Percentiles rank a stretch among this genome's conserved stretches.
These are phyloP conservation scores for Coenonympha arcania DNA, from an alignment of 2,888 invertebrate genomes.

Conservation along the genomic window DNA sequence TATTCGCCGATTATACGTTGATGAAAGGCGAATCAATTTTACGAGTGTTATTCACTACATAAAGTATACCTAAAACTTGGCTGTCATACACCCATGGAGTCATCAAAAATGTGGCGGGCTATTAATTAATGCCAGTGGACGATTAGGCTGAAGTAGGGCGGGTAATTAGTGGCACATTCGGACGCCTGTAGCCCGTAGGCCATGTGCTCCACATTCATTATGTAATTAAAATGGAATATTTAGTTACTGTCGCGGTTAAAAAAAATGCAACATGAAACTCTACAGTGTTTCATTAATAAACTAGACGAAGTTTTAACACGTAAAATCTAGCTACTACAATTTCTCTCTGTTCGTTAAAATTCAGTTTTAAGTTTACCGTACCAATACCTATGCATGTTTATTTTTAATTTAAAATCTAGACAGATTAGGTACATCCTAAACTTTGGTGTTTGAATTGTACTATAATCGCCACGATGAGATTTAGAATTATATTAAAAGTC, in stretches of 20 bases:
- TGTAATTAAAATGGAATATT: constrained; percentile 41
- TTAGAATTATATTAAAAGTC: too few species aligned
- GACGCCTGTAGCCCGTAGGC: constrained; percentile 32
- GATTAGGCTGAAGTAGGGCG: constrained; percentile 56
- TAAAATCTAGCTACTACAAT: too few species aligned
- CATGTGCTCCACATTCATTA: constrained; percentile 39
- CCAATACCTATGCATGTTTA: too few species aligned
- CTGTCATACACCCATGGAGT: constrained; percentile 24
- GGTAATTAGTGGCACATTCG: constrained; percentile 61
- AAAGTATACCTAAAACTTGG: constrained; percentile 24
- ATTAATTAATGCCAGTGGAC: constrained; percentile 49
- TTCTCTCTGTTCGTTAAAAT: too few species aligned
- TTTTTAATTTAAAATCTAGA: too few species aligned
- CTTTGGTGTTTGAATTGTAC: too few species aligned
- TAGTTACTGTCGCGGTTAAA: neutral
- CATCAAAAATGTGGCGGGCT: constrained; percentile 47
- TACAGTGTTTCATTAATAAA: too few species aligned
- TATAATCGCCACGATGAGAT: too few species aligned
- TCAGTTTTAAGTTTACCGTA: too few species aligned
- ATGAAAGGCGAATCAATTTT: constrained; percentile 17
- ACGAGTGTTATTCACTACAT: constrained; percentile 28
- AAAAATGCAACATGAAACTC: too few species aligned
- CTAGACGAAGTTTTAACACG: too few species aligned
- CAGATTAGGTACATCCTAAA: too few species aligned
- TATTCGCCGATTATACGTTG: constrained; percentile 15